Base-by-base conservation (phyloP, 2,113 vertebrate species). In the Tringa solitaria region DNA sequence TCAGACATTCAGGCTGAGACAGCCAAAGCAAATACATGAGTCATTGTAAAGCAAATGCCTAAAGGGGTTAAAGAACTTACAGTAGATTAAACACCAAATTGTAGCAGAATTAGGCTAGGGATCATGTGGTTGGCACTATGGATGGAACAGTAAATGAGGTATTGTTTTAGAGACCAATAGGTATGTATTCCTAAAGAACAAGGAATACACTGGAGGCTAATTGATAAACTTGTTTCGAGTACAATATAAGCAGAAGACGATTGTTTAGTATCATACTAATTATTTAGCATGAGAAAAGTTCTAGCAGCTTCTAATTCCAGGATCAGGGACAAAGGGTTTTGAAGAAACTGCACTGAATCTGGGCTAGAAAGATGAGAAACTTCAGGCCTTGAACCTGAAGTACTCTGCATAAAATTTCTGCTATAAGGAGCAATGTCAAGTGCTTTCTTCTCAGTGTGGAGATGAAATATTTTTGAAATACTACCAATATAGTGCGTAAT, bases 1-100 rank as follows among this genome's bases (percentile, higher is more conserved):
- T 68, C 35, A 64, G 6, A 4, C 0, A 0, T 70, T 54, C 7
- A 41, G 23, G 43, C 3, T 4, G 4, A 10, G 14, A 39, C 15
- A 21, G 19, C 0, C 4, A 73, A 76, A 76, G 2, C 2, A 88
- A 73, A 51, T 23, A 46, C 2, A 2, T 4, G 33, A 68, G 27
- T 75, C 27, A 37, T 11, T 79, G 27, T 39, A 64, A 72, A 64
- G 4, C 3, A 76, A 72, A 48, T 48, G 1, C 56, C 61, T 86
- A 35, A 53, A 48, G 13, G 14, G 2, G 4, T 76, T 79, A 60
- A 86, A 92, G 9, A 5, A 5, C 10, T 89, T 32, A 27, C 18
- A 6, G 3, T 63, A 45, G 3, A 2, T 13, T 65, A 37, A 89
- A 7, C 12, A 32, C 35, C 39, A 51, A 69, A 69, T 1, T 19